Evolutionary conservation across 2,888 invertebrate genomes (phyloP).

Genomic region (Phyto melanocephala): DNA sequence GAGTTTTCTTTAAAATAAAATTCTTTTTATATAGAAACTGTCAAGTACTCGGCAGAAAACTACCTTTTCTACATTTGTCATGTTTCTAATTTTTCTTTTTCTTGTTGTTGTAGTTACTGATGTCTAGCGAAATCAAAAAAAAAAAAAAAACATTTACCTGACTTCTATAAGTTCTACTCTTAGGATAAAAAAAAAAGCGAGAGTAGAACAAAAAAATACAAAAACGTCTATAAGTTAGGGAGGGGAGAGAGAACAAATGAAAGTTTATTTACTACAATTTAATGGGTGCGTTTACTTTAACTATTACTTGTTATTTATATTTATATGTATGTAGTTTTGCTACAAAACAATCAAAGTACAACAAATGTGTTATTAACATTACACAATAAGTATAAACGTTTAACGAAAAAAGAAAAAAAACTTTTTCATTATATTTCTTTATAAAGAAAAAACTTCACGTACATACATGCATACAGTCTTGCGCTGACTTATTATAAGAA

Average conservation of each 20-base stretch:
- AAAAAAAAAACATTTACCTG: background rate
- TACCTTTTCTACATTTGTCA: conserved; percentile 25
- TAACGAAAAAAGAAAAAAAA: conserved; percentile 53
- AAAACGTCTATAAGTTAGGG: background rate
- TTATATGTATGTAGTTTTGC: background rate
- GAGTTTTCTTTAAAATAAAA: too few relatives aligned
- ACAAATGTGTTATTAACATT: conserved; percentile 55
- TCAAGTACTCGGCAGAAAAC: too few relatives aligned
- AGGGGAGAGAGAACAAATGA: background rate
- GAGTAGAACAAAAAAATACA: background rate
- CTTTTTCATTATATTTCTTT: conserved; percentile 48
- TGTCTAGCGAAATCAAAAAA: conserved; percentile 7
- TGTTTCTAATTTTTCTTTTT: too few relatives aligned
- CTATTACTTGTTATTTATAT: conserved; percentile 23
- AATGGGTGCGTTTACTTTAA: conserved; percentile 51
- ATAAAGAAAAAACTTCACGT: background rate
- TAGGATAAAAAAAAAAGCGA: too few relatives aligned
- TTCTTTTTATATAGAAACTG: too few relatives aligned
- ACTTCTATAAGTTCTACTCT: background rate
- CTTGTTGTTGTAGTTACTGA: background rate
- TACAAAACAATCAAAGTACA: conserved; percentile 43
- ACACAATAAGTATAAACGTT: conserved; percentile 52
- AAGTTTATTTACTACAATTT: conserved; percentile 21
- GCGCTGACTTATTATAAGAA: background rate
- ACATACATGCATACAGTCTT: background rate